These are phyloP conservation scores for Ptychodera flava DNA, from an alignment of 35 echinoderm and acorn worm species.

Conservation along the genomic window DNA sequence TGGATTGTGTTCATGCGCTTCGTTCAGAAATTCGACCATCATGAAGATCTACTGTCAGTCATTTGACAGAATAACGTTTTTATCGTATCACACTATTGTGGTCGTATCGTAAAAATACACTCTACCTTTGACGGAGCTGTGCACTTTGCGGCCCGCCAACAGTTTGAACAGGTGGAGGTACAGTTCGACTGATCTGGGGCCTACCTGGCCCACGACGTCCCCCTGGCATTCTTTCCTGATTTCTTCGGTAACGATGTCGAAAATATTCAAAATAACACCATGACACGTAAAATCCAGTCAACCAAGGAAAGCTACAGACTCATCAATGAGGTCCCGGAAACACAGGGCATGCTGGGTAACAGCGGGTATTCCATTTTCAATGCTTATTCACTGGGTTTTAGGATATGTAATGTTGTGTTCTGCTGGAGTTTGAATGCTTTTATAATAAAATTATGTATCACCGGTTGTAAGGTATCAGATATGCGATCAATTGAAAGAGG, in stretches of 20 bases:
- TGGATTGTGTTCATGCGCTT: too few species aligned
- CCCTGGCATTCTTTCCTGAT: background rate
- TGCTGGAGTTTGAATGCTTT: too few species aligned
- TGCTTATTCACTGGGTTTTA: too few species aligned
- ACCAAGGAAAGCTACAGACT: background rate
- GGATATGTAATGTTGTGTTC: too few species aligned
- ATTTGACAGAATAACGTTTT: background rate
- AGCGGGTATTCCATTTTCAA: too few species aligned
- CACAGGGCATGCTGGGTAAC: background rate
- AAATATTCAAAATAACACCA: background rate
- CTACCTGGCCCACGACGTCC: conserved; percentile 18
- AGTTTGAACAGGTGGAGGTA: conserved; percentile 5
- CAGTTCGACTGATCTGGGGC: background rate
- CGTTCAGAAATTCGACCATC: too few species aligned
- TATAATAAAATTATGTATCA: too few species aligned
- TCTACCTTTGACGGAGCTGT: conserved; percentile 12
- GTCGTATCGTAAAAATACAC: background rate
- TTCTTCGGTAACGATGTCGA: background rate
- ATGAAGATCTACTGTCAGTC: background rate
- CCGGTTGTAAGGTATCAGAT: too few species aligned
- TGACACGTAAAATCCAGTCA: background rate
- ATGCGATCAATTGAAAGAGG: too few species aligned
- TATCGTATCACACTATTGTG: background rate
- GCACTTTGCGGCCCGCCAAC: conserved; percentile 11
- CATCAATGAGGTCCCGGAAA: background rate